Evolutionary conservation across 1,140 invertebrate genomes (phyloP).

Genomic region (Brachionus angularis): DNA sequence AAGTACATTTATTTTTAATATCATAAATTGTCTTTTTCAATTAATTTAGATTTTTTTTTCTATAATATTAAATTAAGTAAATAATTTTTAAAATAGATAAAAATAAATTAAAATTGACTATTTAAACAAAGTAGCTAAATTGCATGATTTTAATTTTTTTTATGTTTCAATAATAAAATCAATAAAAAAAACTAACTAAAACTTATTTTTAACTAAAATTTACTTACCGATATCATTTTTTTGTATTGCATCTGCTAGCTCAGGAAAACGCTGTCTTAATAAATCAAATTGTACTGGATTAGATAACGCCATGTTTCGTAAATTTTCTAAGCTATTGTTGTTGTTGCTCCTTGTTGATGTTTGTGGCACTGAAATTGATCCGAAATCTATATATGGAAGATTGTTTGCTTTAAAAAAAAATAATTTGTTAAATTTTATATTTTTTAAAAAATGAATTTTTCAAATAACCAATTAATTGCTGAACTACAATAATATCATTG

Average conservation of each 20-base stretch:
- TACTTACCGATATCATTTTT: constrained; percentile 23
- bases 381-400: constrained; percentile 29
- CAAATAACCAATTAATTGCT: not conserved
- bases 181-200: not conserved
- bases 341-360: constrained; percentile 6
- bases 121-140: too few relatives aligned
- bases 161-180: not conserved
- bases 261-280: constrained; percentile 22
- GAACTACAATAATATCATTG: constrained; percentile 42
- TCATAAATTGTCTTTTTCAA: too few relatives aligned
- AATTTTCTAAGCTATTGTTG: not conserved
- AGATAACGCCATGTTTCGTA: constrained; percentile 26
- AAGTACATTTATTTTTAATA: too few relatives aligned
- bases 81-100: too few relatives aligned
- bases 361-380: constrained; percentile 24
- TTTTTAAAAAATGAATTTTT: too few relatives aligned
- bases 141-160: too few relatives aligned
- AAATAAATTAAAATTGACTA: too few relatives aligned
- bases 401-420: too few relatives aligned
- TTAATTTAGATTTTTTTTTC: too few relatives aligned
- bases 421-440: too few relatives aligned
- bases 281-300: not conserved
- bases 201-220: not conserved
- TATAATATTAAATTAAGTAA: too few relatives aligned
- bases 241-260: constrained; percentile 41